A percentile compares a stretch with the other conserved stretches of the same genome.
Conservation (phyloP, 1,140 invertebrate species). For the Dendroctonus ponderosae region DNA sequence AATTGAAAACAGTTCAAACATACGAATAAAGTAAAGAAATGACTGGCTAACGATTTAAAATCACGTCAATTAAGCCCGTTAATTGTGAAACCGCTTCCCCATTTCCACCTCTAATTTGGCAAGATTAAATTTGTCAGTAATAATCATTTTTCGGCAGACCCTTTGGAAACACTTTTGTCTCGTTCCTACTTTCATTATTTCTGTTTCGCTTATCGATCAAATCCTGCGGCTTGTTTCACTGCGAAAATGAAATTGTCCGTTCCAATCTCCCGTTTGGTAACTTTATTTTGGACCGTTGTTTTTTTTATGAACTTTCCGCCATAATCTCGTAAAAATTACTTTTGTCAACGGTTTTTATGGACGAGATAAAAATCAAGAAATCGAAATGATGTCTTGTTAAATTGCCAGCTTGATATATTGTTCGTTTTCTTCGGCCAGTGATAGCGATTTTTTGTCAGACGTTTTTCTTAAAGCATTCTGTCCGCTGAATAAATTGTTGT, state of each 20-base stretch:
- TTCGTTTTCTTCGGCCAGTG: background rate
- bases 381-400: slow-evolving; percentile 17
- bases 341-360: slow-evolving; percentile 27
- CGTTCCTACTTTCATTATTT: slow-evolving; percentile 11
- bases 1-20: too few species aligned
- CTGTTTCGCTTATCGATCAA: slow-evolving; percentile 14
- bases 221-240: slow-evolving; percentile 8
- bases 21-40: too few species aligned
- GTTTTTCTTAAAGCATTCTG: too few species aligned
- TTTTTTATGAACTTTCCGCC: slow-evolving; percentile 21
- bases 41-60: too few species aligned
- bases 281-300: slow-evolving; percentile 24
- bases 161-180: too few species aligned
- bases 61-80: too few species aligned
- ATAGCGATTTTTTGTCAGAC: too few species aligned
- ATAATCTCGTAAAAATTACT: slow-evolving; percentile 31
- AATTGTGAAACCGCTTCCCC: too few species aligned
- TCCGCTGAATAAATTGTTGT: too few species aligned
- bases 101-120: too few species aligned
- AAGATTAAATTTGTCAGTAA: too few species aligned
- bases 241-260: slow-evolving; percentile 29
- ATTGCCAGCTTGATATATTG: slow-evolving; percentile 12
- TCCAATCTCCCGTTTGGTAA: slow-evolving; percentile 29
- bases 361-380: slow-evolving; percentile 19
- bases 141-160: too few species aligned